Evolutionary conservation across 1,140 invertebrate species (phyloP), one percentile per base, ranked within the genome.

Genomic region (Gonioctena quinquepunctata): DNA sequence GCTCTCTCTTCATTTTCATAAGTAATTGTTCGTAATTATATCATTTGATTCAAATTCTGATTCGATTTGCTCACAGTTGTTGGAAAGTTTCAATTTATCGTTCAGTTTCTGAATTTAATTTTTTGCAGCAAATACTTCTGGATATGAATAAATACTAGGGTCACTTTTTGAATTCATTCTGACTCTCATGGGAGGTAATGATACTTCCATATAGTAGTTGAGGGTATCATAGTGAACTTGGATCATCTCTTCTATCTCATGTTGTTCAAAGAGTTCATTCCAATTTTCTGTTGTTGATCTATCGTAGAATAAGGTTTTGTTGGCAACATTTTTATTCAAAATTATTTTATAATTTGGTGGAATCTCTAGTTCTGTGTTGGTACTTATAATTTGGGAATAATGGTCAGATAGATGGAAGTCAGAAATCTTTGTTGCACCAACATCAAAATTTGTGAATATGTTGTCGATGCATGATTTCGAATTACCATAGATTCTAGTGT

Each of bases 101-200:
- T 50, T n/a, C 19, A 50, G 49, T 50, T 50, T 50, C n/a, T 50
- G 49, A 50, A 50, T 50, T 50, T 50, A n/a, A 50, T 50, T 50
- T 50, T 50, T 50, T 50, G 49, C 49, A 50, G 49, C 49, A 19
- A 50, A 6, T 4, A 50, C 19, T 50, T 50, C 49, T 50, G 49
- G 49, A 50, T 50, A 16, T 50, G n/a, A 50, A 50, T 50, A 50
- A 16, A 50, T 50, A n/a, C 49, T 19, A 16, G 18, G 49, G 49
- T 50, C 49, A 50, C 49, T n/a, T n/a, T 19, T 50, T 6, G 49
- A 50, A 50, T 50, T 19, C 49, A 50, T 19, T 50, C 3, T 50
- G 49, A 50, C 49, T 19, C n/a, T 50, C 49, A 50, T 19, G 3
- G 3, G 49, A 50, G 49, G 49, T 6, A 50, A 50, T 5, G 49